Evolutionary conservation across 2,888 invertebrate species (phyloP).

Genomic region (Diarsia mendica): DNA sequence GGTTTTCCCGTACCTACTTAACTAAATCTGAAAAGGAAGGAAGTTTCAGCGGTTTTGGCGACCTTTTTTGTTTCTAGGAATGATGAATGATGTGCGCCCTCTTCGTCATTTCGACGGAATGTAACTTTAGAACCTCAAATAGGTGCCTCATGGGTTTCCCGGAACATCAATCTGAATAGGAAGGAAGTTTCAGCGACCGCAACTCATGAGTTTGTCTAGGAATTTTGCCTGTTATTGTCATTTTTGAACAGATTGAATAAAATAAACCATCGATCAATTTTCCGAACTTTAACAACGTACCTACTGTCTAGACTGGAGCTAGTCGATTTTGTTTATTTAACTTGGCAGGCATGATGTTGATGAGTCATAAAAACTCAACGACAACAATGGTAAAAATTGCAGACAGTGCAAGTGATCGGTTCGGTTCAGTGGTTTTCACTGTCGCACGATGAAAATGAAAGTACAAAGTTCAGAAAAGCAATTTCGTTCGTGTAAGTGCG

Average conservation of each 20-base stretch:
- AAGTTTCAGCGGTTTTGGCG: slow-evolving; percentile 6
- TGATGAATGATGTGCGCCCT: neutral
- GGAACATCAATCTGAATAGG: slow-evolving; percentile 12
- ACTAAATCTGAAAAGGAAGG: slow-evolving; percentile 24
- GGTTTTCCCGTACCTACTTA: slow-evolving; percentile 23
- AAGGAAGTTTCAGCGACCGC: slow-evolving; percentile 22
- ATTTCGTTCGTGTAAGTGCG: slow-evolving; percentile 68
- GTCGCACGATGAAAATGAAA: slow-evolving; percentile 74
- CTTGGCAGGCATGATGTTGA: slow-evolving; percentile 7
- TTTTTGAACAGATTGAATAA: neutral
- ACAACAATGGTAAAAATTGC: slow-evolving; percentile 31
- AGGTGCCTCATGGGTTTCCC: neutral
- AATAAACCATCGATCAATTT: neutral
- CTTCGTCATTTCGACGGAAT: neutral
- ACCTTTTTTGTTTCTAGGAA: slow-evolving; percentile 1
- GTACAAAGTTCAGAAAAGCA: slow-evolving; percentile 74
- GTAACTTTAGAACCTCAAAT: slow-evolving; percentile 10
- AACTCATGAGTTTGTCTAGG: neutral
- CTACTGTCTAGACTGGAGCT: slow-evolving; percentile 8
- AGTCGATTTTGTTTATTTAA: slow-evolving; percentile 11
- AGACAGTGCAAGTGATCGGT: slow-evolving; percentile 57
- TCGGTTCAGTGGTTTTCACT: slow-evolving; percentile 61
- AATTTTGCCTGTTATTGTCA: neutral
- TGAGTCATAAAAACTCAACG: slow-evolving; percentile 10
- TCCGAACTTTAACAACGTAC: neutral